Conservation (phyloP, 2,888 invertebrate species). For the Drosophila paramelanica region DNA sequence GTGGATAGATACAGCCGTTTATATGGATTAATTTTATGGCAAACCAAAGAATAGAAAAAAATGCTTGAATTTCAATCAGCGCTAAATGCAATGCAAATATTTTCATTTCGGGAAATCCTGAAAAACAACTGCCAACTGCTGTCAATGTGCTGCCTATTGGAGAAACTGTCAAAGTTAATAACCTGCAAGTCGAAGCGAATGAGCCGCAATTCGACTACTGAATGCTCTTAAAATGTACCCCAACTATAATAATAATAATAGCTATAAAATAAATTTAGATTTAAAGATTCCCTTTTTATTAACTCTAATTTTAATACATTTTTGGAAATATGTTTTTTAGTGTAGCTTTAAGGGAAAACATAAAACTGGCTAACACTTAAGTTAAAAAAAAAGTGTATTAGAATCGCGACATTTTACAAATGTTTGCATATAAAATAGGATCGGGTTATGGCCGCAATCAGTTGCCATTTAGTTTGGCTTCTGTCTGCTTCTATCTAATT, state of each 20-base stretch:
- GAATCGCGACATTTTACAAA: constrained; percentile 13
- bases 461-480: constrained; percentile 12
- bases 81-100: constrained; percentile 54
- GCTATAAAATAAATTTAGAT: too few relatives aligned
- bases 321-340: too few relatives aligned
- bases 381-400: constrained; percentile 3
- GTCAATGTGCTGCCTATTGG: constrained; percentile 18
- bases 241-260: too few relatives aligned
- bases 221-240: constrained; percentile 2
- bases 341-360: too few relatives aligned
- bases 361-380: too few relatives aligned
- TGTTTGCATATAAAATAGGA: constrained; percentile 39
- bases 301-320: too few relatives aligned
- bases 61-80: constrained; percentile 43
- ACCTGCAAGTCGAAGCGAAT: constrained; percentile 9
- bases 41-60: not conserved
- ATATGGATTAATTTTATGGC: not conserved
- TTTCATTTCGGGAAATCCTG: constrained; percentile 47
- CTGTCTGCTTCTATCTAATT: constrained; percentile 44
- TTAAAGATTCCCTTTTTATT: too few relatives aligned
- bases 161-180: constrained; percentile 43
- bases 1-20: too few relatives aligned
- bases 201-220: not conserved
- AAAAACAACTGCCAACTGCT: constrained; percentile 24
- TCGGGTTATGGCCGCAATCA: constrained; percentile 7